Evolutionary conservation across 2,888 invertebrate species (phyloP).

Genomic region (Diadegma fenestrale): DNA sequence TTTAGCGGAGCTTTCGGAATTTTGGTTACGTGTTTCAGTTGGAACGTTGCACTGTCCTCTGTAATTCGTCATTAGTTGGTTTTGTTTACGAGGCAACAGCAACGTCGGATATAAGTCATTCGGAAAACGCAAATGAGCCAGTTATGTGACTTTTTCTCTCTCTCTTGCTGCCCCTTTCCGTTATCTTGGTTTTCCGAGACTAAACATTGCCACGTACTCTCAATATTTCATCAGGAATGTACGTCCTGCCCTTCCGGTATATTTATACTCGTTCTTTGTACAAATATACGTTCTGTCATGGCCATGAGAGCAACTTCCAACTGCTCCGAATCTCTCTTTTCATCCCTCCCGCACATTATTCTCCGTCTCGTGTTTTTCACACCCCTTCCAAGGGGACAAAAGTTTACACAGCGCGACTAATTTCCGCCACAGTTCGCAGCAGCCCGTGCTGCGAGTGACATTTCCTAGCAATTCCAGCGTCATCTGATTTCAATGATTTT

Average conservation of each 20-base stretch:
- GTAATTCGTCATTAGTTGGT: conserved; percentile 72
- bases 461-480: neutral
- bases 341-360: too few relatives aligned
- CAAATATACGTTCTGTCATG: conserved; percentile 1
- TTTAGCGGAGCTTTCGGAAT: neutral
- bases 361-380: conserved; percentile 16
- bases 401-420: conserved; percentile 31
- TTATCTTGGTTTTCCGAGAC: conserved; percentile 16
- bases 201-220: conserved; percentile 52
- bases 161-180: neutral
- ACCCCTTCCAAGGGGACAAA: conserved; percentile 36
- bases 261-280: conserved; percentile 3
- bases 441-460: neutral
- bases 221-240: conserved; percentile 60
- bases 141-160: conserved; percentile 26
- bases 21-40: neutral
- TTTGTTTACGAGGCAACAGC: conserved; percentile 66
- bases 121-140: conserved; percentile 55
- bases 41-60: conserved; percentile 81
- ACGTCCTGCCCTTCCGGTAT: neutral
- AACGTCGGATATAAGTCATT: conserved; percentile 60
- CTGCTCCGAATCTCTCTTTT: too few relatives aligned
- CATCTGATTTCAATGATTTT: conserved; percentile 4
- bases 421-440: conserved; percentile 29
- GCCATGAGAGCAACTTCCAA: too few relatives aligned